Conservation (phyloP, 1,140 invertebrate species). For the Drosophila ohnishii region DNA sequence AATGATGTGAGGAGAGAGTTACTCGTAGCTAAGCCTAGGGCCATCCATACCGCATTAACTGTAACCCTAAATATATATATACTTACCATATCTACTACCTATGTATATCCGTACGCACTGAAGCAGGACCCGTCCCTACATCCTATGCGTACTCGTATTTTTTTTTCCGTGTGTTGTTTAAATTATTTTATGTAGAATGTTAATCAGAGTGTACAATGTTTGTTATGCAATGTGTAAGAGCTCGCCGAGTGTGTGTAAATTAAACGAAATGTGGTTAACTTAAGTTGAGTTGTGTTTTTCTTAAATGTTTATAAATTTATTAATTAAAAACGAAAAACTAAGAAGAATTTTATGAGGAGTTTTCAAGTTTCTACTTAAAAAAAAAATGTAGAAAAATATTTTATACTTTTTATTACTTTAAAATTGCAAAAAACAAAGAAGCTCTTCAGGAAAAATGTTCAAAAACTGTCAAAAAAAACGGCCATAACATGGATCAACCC, state of each 20-base stretch:
- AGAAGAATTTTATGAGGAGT: too few species aligned
- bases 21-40: slow-evolving; percentile 40
- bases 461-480: too few species aligned
- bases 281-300: neutral
- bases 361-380: too few species aligned
- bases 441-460: too few species aligned
- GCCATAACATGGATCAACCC: too few species aligned
- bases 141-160: slow-evolving; percentile 41
- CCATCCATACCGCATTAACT: slow-evolving; percentile 19
- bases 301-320: slow-evolving; percentile 10
- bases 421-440: too few species aligned
- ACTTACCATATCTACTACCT: slow-evolving; percentile 22
- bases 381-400: too few species aligned
- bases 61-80: slow-evolving; percentile 20
- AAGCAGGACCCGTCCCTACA: neutral
- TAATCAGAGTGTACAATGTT: slow-evolving; percentile 70
- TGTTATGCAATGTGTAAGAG: slow-evolving; percentile 77
- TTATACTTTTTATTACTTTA: too few species aligned
- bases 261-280: slow-evolving; percentile 67
- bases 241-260: slow-evolving; percentile 53
- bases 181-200: slow-evolving; percentile 63
- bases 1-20: slow-evolving; percentile 29
- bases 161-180: slow-evolving; percentile 53
- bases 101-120: slow-evolving; percentile 16
- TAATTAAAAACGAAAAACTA: neutral